These are phyloP conservation scores for Loripinus fragilis DNA, from an alignment of 2,888 invertebrate species.

Conservation along the genomic window DNA sequence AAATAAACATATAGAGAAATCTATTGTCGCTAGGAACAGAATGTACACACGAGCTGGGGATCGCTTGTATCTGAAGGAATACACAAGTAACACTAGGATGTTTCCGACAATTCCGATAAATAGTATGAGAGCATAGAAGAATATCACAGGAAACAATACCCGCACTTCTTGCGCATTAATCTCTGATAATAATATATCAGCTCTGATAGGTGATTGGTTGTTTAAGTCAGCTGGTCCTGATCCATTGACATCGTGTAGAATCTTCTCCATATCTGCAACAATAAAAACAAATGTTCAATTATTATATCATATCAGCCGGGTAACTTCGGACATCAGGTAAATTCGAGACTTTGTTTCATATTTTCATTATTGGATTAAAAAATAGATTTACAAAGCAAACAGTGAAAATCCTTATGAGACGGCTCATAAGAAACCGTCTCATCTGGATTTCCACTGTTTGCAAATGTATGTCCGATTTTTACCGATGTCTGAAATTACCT, in stretches of 20 bases:
- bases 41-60: constrained; percentile 72
- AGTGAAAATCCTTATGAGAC: too few relatives aligned
- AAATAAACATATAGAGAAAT: constrained; percentile 69
- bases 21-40: constrained; percentile 68
- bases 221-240: neutral
- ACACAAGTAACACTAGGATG: constrained; percentile 65
- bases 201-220: neutral
- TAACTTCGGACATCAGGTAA: too few relatives aligned
- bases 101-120: constrained; percentile 69
- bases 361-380: too few relatives aligned
- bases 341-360: too few relatives aligned
- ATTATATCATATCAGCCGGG: too few relatives aligned
- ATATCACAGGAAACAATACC: constrained; percentile 59
- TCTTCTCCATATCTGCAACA: constrained; percentile 20
- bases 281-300: neutral
- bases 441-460: too few relatives aligned
- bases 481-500: too few relatives aligned
- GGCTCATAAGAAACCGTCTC: too few relatives aligned
- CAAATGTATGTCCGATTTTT: too few relatives aligned
- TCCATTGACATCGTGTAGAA: neutral
- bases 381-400: too few relatives aligned
- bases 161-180: constrained; percentile 44
- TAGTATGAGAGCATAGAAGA: constrained; percentile 64
- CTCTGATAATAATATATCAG: constrained; percentile 10
- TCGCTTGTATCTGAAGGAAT: constrained; percentile 66